Evolutionary conservation across 2,888 invertebrate species (phyloP).

Genomic region (Creontiades dilutus): DNA sequence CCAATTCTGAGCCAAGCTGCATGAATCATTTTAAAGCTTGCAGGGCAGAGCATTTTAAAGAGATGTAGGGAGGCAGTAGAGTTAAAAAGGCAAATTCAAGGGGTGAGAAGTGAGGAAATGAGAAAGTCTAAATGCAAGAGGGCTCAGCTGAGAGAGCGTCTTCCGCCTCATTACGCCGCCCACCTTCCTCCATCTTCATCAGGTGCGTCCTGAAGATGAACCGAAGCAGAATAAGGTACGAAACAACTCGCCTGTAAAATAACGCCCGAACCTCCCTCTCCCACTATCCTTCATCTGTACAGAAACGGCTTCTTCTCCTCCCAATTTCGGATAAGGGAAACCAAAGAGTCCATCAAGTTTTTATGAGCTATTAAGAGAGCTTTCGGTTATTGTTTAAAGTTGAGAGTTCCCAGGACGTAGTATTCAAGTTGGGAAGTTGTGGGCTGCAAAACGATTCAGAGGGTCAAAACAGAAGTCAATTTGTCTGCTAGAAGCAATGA

Average conservation of each 20-base stretch:
- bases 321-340: not conserved
- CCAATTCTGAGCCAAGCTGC: too few species aligned
- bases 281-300: not conserved
- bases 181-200: constrained; percentile 14
- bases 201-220: constrained; percentile 57
- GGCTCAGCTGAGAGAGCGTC: not conserved
- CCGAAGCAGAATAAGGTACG: not conserved
- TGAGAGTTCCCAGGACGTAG: too few species aligned
- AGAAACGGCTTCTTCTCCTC: not conserved
- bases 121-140: constrained; percentile 63
- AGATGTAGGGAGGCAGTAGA: not conserved
- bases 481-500: too few species aligned
- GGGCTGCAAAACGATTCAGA: too few species aligned
- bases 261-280: not conserved
- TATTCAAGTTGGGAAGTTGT: too few species aligned
- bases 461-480: too few species aligned
- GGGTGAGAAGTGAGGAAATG: constrained; percentile 22
- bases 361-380: too few species aligned
- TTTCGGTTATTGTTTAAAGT: too few species aligned
- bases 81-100: not conserved
- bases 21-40: too few species aligned
- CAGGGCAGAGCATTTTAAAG: too few species aligned
- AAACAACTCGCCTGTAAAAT: constrained; percentile 29
- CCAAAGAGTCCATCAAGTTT: not conserved
- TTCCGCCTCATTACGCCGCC: constrained; percentile 54